Evolutionary conservation across 2,888 invertebrate species (phyloP), one percentile per base, ranked within the genome.

Genomic region (Sussaba pulchella): DNA sequence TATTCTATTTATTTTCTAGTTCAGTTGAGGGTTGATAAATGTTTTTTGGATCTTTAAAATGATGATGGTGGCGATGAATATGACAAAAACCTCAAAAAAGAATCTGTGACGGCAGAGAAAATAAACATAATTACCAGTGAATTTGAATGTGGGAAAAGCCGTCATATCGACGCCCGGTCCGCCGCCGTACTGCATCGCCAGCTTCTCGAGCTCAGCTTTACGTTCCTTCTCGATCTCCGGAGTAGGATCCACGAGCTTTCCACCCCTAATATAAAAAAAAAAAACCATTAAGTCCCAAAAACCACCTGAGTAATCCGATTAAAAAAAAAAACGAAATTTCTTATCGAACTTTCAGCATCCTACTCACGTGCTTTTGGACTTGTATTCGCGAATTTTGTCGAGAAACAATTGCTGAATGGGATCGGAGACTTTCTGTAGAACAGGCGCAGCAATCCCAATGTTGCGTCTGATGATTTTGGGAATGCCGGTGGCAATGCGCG

Each of bases 321-420:
- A n/a, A n/a, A 14, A 43, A 31, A 50, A 69, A 19, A 17, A 19
- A 9, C 4, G 57, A 59, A 54, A 17, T 61, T 39, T 43, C 10
- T 47, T 26, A 17, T 36, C 17, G 8, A 31, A n/a, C 9, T 5
- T 43, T 26, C 43, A 8, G n/a, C 41, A 10, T 17, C 26, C 14
- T 86, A 94, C 96, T 94, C 94, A 98, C 98, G 94, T 93, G 94
- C 96, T 96, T 92, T 98, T 98, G 87, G 95, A 93, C 90, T 95
- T 96, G 93, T 98, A 99, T 93, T 98, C 98, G 83, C 95, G 94
- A 85, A 99, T 94, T 95, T 99, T 98, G 85, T 98, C 97, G 45
- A 99, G 92, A 92, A 99, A 99, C 66, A 99, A 93, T 92, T 98
- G 96, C 92, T 99, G 99, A 89, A 99, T 97, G 3, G 99, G 98